Base-by-base conservation (phyloP, 2,797 vertebrate species). In the Chaetophractus vellerosus region DNA sequence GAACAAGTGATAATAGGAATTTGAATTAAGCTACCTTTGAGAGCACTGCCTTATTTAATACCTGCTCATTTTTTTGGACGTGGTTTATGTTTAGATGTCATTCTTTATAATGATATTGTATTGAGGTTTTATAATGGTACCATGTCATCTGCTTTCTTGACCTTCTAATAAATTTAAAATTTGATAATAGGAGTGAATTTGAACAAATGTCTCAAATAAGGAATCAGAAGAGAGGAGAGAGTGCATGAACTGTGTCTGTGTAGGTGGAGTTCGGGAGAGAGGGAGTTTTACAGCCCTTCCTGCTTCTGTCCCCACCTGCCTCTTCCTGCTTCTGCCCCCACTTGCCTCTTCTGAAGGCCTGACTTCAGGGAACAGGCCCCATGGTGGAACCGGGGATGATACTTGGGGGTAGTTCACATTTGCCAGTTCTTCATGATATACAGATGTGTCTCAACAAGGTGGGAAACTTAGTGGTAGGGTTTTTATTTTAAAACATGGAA, bases 91-190 rank as follows among this genome's bases (percentile, higher is more conserved):
- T 5, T 66, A 45, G 23, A 12, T 75, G 33, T 1, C 23, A 64
- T 55, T 61, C 23, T 84, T 31, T 76, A 14, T 89, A 38, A 31
- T 48, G 63, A 11, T 52, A 69, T 71, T 45, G 57, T 68, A 48
- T 26, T 45, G 1, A 45, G 26, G 24, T 69, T 90, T 76, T 31
- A 9, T 41, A 21, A 61, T 31, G 6, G 15, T 50, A 24, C 55
- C 15, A 3, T 52, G 61, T 91, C 79, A 48, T 18, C 64, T 10
- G 48, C 41, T 95, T 84, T 80, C 33, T 83, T 93, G 83, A 59
- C 23, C 82, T 33, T 78, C 33, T 85, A 9, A n/a, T 80, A 79
- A 41, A 86, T 90, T 55, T 78, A 45, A 85, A 89, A 76, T 87
- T 66, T 95, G 45, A 18, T 71, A 59, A 36, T 36, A 71, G 36